A percentile compares a stretch with the other conserved stretches of the same genome.
phyloP scores from a whole-genome alignment of 1,140 invertebrate genomes.

The Nylanderia fulva region DNA sequence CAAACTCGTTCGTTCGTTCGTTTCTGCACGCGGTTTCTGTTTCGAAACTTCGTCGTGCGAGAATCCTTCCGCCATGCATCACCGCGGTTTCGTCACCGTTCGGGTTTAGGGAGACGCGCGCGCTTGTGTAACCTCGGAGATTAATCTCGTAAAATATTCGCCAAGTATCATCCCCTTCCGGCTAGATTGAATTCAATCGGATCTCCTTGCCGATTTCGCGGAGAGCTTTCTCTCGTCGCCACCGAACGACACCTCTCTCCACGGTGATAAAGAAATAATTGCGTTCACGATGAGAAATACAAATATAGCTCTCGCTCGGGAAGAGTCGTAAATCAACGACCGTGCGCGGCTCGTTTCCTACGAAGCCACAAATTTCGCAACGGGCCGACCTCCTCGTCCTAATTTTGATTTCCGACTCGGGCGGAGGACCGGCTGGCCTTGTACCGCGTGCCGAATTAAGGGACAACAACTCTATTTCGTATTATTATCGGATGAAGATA shows the following conservation, averaged over 20 bases:
- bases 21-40: constrained; percentile 44
- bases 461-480: not conserved
- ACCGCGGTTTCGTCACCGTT: constrained; percentile 28
- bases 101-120: constrained; percentile 1
- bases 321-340: constrained; percentile 25
- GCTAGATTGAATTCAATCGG: constrained; percentile 25
- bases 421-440: not conserved
- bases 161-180: not conserved
- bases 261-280: not conserved
- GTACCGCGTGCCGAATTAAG: not conserved
- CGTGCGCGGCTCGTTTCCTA: not conserved
- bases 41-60: constrained; percentile 70
- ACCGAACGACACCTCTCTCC: not conserved
- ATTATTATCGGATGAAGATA: not conserved
- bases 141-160: constrained; percentile 52
- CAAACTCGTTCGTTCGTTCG: constrained; percentile 74
- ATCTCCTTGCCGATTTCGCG: not conserved
- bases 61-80: constrained; percentile 68
- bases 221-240: not conserved
- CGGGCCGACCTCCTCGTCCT: not conserved
- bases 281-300: not conserved
- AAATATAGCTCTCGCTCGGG: not conserved
- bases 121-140: constrained; percentile 18
- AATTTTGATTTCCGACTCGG: not conserved
- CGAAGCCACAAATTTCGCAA: not conserved